These are phyloP conservation scores for Dryas iulia DNA, from an alignment of 1,140 invertebrate species.

Conservation along the genomic window DNA sequence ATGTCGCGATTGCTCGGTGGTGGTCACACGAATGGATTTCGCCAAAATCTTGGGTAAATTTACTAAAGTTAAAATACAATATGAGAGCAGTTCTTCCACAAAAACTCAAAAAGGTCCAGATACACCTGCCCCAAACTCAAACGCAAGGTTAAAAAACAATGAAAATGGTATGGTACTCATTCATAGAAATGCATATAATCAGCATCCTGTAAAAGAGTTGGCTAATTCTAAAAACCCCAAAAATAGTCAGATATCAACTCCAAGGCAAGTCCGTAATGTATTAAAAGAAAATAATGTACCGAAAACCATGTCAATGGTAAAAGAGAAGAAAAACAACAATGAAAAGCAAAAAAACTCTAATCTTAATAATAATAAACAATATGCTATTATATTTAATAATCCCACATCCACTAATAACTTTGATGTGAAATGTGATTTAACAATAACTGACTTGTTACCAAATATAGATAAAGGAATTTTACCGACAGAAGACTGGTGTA, in stretches of 20 bases:
- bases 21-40: conserved; percentile 75
- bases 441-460: conserved; percentile 57
- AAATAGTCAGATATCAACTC: conserved; percentile 28
- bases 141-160: conserved; percentile 62
- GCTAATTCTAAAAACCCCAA: conserved; percentile 40
- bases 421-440: conserved; percentile 50
- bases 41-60: conserved; percentile 75
- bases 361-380: conserved; percentile 51
- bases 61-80: conserved; percentile 74
- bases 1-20: conserved; percentile 71
- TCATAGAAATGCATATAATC: conserved; percentile 58
- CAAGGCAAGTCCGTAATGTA: conserved; percentile 44
- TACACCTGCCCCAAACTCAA: conserved; percentile 40
- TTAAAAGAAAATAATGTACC: conserved; percentile 69
- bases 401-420: conserved; percentile 50
- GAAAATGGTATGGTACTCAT: conserved; percentile 77
- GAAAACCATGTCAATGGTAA: conserved; percentile 44
- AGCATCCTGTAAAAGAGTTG: conserved; percentile 51
- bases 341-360: conserved; percentile 33
- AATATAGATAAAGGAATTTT: conserved; percentile 60
- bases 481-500: conserved; percentile 71
- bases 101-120: conserved; percentile 48
- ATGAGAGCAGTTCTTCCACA: conserved; percentile 58
- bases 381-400: conserved; percentile 65
- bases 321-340: conserved; percentile 47